A percentile compares a stretch with the other conserved stretches of the same genome.
Evolutionary conservation across 37 sponge, comb jelly and placozoan genomes (phyloP).

Genomic region (Eunapius fragilis): DNA sequence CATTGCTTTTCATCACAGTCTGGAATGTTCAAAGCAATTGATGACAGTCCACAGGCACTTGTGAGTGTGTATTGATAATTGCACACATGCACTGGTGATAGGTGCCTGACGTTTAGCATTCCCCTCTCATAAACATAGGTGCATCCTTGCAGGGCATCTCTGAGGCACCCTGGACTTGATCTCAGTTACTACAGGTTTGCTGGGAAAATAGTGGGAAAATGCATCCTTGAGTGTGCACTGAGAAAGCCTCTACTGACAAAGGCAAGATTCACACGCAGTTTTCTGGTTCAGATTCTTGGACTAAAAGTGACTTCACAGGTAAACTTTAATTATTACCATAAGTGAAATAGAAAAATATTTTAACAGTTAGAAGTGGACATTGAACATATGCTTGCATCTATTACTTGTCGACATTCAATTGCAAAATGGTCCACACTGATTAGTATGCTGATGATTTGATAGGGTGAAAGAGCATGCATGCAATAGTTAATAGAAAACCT

Average conservation of each 20-base stretch:
- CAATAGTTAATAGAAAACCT: no score
- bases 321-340: not conserved
- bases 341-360: no score
- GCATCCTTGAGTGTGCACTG: slow-evolving; percentile 85
- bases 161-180: slow-evolving; percentile 26
- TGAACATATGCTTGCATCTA: no score
- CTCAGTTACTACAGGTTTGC: slow-evolving; percentile 79
- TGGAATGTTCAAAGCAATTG: slow-evolving; percentile 69
- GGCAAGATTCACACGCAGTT: slow-evolving; percentile 89
- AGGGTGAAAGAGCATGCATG: no score
- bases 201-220: slow-evolving; percentile 90
- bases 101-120: no score
- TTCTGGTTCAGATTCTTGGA: slow-evolving; percentile 93
- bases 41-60: slow-evolving; percentile 55
- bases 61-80: slow-evolving; percentile 30
- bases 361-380: no score
- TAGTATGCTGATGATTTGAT: no score
- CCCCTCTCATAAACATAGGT: no score
- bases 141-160: slow-evolving; percentile 51
- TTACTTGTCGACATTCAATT: no score
- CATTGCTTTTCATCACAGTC: slow-evolving; percentile 67
- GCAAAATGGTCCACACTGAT: no score
- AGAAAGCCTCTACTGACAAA: slow-evolving; percentile 75
- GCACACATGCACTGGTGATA: no score
- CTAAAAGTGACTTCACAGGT: slow-evolving; percentile 83